Conservation (phyloP, 2,888 invertebrate genomes). For the Chromoteleia sp. region DNA sequence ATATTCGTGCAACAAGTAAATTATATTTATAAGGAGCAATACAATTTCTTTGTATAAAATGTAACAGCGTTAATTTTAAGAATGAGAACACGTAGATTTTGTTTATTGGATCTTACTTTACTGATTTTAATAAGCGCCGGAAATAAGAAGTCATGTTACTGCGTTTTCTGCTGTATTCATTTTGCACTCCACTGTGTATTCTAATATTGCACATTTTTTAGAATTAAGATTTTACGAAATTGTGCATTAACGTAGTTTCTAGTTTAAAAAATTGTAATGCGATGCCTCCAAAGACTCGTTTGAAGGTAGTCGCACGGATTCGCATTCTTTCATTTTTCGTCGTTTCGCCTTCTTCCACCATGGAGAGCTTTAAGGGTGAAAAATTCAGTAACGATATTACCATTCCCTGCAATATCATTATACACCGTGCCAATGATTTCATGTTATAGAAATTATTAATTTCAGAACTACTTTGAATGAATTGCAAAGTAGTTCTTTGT, state of each 20-base stretch:
- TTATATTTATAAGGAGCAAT: not conserved
- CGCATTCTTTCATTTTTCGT: constrained; percentile 59
- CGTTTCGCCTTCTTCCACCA: constrained; percentile 26
- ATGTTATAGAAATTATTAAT: constrained; percentile 33
- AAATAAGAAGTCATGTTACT: constrained; percentile 31
- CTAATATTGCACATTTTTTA: constrained; percentile 33
- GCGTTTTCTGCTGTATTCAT: not conserved
- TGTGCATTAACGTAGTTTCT: constrained; percentile 56
- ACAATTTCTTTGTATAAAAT: constrained; percentile 5
- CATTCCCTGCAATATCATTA: constrained; percentile 36
- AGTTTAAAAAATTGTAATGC: constrained; percentile 57
- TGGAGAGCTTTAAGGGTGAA: constrained; percentile 50
- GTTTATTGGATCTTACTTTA: constrained; percentile 29
- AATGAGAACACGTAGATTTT: constrained; percentile 18
- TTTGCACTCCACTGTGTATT: constrained; percentile 27
- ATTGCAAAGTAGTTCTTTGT: constrained; percentile 25
- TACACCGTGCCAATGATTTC: constrained; percentile 26
- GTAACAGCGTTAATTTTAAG: constrained; percentile 16
- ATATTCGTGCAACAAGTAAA: not conserved
- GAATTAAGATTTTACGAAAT: constrained; percentile 45
- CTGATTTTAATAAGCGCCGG: constrained; percentile 39
- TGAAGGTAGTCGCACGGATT: constrained; percentile 42
- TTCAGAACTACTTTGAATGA: constrained; percentile 10
- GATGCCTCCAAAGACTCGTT: constrained; percentile 52
- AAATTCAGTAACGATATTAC: constrained; percentile 58